Conservation (phyloP, 2,888 invertebrate genomes). For the Patella caerulea region DNA sequence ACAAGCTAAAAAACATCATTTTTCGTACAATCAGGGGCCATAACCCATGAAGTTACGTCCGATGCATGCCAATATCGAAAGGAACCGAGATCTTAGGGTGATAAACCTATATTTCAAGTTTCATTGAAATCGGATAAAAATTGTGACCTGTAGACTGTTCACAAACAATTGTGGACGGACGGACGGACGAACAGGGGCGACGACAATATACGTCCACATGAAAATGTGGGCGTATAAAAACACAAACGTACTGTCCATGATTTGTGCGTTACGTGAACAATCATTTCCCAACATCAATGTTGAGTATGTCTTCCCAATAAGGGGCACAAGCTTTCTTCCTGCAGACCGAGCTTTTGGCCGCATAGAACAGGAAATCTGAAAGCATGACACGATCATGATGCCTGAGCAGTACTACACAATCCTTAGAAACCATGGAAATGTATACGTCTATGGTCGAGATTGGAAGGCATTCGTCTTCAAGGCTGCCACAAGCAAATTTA, state of each 20-base stretch:
- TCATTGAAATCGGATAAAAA: no score
- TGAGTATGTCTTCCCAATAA: not conserved
- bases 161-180: no score
- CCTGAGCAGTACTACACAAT: not conserved
- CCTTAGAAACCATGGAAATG: not conserved
- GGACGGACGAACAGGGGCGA: no score
- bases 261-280: not conserved
- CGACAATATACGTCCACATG: no score
- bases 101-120: no score
- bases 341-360: not conserved
- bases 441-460: not conserved
- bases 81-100: no score
- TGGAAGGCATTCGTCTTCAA: not conserved
- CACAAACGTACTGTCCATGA: not conserved
- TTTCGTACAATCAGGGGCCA: no score
- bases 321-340: not conserved
- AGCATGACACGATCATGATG: not conserved
- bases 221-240: no score
- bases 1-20: no score
- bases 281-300: not conserved
- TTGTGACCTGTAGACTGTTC: no score
- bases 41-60: no score
- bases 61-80: no score
- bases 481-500: not conserved
- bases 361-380: not conserved